A percentile compares a stretch with the other conserved stretches of the same genome.
Evolutionary conservation across 2,113 vertebrate genomes (phyloP).

Genomic region (Bos taurus): ARS-UCD2.0 NC_037338.1:42488501-42489000

Average conservation of each 20-base stretch:
- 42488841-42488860: not conserved
- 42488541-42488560: not conserved
- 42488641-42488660: not conserved
- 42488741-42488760: not conserved
- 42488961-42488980: not conserved
- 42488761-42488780: not conserved
- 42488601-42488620: not conserved
- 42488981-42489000: not conserved
- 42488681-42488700: not conserved
- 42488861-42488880: not conserved
- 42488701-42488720: not conserved
- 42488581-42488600: not conserved
- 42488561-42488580: conserved; percentile 1
- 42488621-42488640: not conserved
- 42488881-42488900: not conserved
- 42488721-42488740: not conserved
- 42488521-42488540: conserved; percentile 9
- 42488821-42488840: not conserved
- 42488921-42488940: not conserved
- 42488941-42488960: not conserved
- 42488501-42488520: not conserved
- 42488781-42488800: not conserved
- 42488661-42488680: not conserved
- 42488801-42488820: not conserved
- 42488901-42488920: not conserved